These are phyloP conservation scores for Planiliza haematocheilus DNA, from an alignment of 2,113 vertebrate species.

Conservation along the genomic window DNA sequence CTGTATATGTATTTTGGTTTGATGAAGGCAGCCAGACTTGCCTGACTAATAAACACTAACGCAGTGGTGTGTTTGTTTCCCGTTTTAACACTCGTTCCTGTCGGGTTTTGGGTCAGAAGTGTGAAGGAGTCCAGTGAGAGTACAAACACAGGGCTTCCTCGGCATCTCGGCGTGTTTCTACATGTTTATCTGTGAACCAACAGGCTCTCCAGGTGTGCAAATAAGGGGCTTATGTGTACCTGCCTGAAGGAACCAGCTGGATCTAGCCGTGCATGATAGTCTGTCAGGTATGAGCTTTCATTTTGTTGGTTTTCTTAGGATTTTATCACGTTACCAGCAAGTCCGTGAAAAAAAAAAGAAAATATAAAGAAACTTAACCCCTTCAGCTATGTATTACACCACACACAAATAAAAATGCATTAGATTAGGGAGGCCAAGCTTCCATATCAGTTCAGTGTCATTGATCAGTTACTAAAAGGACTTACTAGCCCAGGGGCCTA, in stretches of 20 bases:
- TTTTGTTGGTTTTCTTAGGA: constrained; percentile 3
- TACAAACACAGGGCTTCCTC: constrained; percentile 4
- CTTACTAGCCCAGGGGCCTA: too few relatives aligned
- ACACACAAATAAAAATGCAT: too few relatives aligned
- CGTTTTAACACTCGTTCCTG: not conserved
- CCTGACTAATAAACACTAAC: not conserved
- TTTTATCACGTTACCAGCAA: not conserved
- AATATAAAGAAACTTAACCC: constrained; percentile 2
- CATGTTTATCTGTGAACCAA: constrained; percentile 47
- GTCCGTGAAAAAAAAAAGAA: not conserved
- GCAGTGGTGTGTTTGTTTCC: not conserved
- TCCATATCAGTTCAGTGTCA: not conserved
- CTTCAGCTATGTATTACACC: not conserved
- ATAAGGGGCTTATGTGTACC: constrained; percentile 36
- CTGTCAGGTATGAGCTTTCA: constrained; percentile 19
- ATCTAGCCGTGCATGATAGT: not conserved
- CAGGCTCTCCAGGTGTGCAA: constrained; percentile 63
- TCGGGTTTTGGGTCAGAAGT: constrained; percentile 6
- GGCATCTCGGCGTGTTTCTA: constrained; percentile 27
- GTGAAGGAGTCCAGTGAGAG: constrained; percentile 24
- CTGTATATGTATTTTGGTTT: not conserved
- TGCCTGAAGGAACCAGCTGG: constrained; percentile 45
- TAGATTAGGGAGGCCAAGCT: too few relatives aligned
- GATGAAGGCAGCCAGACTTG: not conserved
- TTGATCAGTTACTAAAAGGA: not conserved